Evolutionary conservation across 2,888 invertebrate genomes (phyloP).

Genomic region (Xanthorhoe spadicearia): DNA sequence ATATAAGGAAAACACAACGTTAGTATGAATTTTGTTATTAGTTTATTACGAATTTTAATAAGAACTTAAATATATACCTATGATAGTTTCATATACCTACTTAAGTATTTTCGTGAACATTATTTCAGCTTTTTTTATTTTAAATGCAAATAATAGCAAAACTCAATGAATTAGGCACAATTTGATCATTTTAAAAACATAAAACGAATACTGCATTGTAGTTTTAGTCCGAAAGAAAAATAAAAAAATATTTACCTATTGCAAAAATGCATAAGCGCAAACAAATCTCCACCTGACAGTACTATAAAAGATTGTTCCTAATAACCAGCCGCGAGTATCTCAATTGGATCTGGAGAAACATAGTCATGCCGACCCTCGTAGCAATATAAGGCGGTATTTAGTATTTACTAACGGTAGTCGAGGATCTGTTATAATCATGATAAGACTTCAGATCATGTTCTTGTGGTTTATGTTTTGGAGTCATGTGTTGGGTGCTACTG

Average conservation of each 20-base stretch:
- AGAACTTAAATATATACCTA: no score
- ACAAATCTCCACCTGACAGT: constrained; percentile 56
- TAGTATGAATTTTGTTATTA: no score
- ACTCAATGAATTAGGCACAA: no score
- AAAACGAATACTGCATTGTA: no score
- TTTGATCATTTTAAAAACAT: no score
- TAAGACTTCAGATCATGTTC: constrained; percentile 54
- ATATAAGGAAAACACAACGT: not conserved
- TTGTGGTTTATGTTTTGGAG: constrained; percentile 58
- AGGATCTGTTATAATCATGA: constrained; percentile 43
- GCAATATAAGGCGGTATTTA: constrained; percentile 62
- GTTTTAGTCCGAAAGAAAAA: no score
- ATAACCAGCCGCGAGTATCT: constrained; percentile 65
- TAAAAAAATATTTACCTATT: not conserved
- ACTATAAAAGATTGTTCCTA: constrained; percentile 66
- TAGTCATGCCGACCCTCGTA: constrained; percentile 58
- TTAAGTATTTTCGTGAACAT: no score
- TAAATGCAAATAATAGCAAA: no score
- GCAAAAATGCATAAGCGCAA: constrained; percentile 20
- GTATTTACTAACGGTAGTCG: constrained; percentile 42
- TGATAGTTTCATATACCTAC: no score
- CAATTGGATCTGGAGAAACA: constrained; percentile 76
- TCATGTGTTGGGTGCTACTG: constrained; percentile 51
- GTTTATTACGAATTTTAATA: no score
- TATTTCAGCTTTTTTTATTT: no score